These are phyloP conservation scores for Caenorhabditis doughertyi DNA, from an alignment of 2,888 invertebrate species.

Conservation along the genomic window DNA sequence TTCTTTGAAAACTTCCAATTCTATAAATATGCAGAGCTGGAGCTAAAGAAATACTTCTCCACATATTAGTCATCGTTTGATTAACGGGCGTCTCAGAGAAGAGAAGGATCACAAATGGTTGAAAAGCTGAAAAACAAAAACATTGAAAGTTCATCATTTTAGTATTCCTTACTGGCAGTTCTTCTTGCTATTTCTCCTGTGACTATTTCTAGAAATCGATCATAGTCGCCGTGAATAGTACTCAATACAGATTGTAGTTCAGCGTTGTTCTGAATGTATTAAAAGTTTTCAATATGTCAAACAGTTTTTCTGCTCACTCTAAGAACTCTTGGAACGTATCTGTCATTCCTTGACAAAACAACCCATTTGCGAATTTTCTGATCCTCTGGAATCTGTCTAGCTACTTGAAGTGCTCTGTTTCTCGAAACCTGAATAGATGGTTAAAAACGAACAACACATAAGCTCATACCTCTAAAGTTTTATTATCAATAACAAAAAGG, in stretches of 20 bases:
- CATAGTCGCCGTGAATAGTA: constrained; percentile 63
- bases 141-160: neutral
- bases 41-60: constrained; percentile 62
- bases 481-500: constrained; percentile 63
- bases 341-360: constrained; percentile 56
- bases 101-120: constrained; percentile 66
- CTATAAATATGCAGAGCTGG: constrained; percentile 66
- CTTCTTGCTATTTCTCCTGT: constrained; percentile 61
- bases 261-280: constrained; percentile 51
- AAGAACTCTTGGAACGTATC: constrained; percentile 60
- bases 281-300: neutral
- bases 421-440: constrained; percentile 42
- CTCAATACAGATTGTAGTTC: constrained; percentile 58
- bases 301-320: constrained; percentile 27
- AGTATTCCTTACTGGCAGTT: constrained; percentile 44
- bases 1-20: constrained; percentile 62
- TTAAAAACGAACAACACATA: neutral
- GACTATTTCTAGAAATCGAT: constrained; percentile 61
- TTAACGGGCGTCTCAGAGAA: constrained; percentile 66
- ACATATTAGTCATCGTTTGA: constrained; percentile 50
- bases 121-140: constrained; percentile 39
- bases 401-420: constrained; percentile 64
- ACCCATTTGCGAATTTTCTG: constrained; percentile 61
- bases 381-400: constrained; percentile 56
- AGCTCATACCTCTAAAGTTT: constrained; percentile 41